phyloP scores from a whole-genome alignment of 2,113 vertebrate genomes.

The Dicentrarchus labrax region DNA sequence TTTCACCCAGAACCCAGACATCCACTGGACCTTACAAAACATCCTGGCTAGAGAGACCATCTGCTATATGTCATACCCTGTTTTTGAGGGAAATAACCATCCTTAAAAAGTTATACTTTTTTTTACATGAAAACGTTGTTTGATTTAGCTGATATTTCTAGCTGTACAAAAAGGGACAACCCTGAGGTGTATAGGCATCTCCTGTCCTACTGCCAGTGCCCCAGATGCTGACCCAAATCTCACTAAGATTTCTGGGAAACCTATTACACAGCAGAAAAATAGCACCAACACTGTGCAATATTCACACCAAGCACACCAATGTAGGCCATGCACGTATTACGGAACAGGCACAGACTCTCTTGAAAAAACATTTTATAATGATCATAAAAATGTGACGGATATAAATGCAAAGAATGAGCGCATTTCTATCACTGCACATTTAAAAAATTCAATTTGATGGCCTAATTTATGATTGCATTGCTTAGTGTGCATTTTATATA shows the following conservation, averaged over 20 bases:
- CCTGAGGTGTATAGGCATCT: constrained; percentile 13
- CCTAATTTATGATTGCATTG: background rate
- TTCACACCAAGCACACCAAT: constrained; percentile 21
- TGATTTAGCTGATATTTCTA: background rate
- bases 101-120: background rate
- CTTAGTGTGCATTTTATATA: constrained; percentile 9
- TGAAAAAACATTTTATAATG: background rate
- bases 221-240: constrained; percentile 71
- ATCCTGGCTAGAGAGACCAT: background rate
- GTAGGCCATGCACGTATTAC: constrained; percentile 10
- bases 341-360: background rate
- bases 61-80: background rate
- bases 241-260: constrained; percentile 56
- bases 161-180: background rate
- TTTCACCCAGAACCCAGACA: background rate
- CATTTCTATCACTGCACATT: background rate
- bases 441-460: background rate
- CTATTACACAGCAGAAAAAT: constrained; percentile 63
- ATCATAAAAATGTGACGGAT: background rate
- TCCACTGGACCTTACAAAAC: background rate
- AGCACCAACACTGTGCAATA: constrained; percentile 8
- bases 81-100: background rate
- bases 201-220: constrained; percentile 44
- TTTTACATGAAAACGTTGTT: background rate
- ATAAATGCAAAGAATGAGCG: background rate